A percentile compares a stretch with the other conserved stretches of the same genome.
phyloP scores from a whole-genome alignment of 2,888 invertebrate genomes.

The Incurvaria masculella region DNA sequence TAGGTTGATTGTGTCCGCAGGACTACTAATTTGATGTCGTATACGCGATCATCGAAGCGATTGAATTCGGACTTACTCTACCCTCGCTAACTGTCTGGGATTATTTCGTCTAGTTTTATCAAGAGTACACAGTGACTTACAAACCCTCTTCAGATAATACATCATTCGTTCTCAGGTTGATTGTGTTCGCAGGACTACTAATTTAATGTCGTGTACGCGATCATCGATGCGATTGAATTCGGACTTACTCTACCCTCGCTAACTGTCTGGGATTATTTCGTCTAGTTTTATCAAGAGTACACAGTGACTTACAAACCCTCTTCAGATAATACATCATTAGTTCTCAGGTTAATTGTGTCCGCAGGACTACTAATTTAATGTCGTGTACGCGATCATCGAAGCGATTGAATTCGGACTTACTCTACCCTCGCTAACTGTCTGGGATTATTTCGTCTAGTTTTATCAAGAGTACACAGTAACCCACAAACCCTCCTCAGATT shows the following conservation, averaged over 20 bases:
- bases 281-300: too few species aligned
- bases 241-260: constrained; percentile 55
- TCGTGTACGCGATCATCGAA: constrained; percentile 50
- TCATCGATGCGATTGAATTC: constrained; percentile 54
- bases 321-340: too few species aligned
- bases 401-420: constrained; percentile 51
- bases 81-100: constrained; percentile 58
- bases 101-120: too few species aligned
- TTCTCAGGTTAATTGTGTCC: constrained; percentile 1
- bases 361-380: constrained; percentile 22
- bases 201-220: constrained; percentile 31
- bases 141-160: too few species aligned
- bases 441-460: too few species aligned
- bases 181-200: constrained; percentile 22
- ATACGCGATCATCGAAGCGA: constrained; percentile 53
- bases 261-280: too few species aligned
- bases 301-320: too few species aligned
- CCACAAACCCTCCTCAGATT: too few species aligned
- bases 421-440: constrained; percentile 55
- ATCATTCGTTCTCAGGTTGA: too few species aligned
- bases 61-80: constrained; percentile 51
- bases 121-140: too few species aligned
- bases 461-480: too few species aligned
- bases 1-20: constrained; percentile 18
- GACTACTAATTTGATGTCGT: constrained; percentile 22